Percentiles rank a stretch among this genome's conserved stretches.
Conservation (phyloP, 2,888 invertebrate genomes). For the Oscheius onirici region DNA sequence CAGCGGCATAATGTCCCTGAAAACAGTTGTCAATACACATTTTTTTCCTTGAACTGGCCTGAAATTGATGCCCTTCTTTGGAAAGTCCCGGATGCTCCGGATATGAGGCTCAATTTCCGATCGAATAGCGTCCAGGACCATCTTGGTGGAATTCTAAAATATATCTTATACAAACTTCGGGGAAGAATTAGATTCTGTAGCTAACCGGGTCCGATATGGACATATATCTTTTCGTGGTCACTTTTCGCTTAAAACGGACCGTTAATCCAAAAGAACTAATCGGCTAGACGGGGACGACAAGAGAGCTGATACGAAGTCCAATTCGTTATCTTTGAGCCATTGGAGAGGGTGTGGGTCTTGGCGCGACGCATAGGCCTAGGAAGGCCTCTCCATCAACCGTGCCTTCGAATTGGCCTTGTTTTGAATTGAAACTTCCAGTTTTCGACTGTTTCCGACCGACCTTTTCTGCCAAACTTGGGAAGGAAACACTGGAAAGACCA, state of each 20-base stretch:
- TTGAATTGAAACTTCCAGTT: not conserved
- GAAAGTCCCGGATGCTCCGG: constrained; percentile 56
- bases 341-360: no score
- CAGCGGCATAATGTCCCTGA: constrained; percentile 91
- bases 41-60: constrained; percentile 33
- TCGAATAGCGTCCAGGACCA: constrained; percentile 39
- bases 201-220: no score
- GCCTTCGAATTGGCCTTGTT: no score
- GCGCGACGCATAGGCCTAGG: no score
- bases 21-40: constrained; percentile 52
- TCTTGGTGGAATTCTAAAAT: not conserved
- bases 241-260: not conserved
- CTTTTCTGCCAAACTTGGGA: not conserved
- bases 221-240: not conserved
- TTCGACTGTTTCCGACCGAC: not conserved
- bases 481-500: not conserved
- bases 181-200: no score
- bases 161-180: no score
- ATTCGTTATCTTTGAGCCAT: no score
- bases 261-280: not conserved
- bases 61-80: constrained; percentile 62
- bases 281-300: not conserved
- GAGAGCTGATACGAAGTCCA: no score
- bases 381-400: no score
- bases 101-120: constrained; percentile 54